Conservation (phyloP, 2,888 invertebrate genomes). For the Dexiosoma caninum region DNA sequence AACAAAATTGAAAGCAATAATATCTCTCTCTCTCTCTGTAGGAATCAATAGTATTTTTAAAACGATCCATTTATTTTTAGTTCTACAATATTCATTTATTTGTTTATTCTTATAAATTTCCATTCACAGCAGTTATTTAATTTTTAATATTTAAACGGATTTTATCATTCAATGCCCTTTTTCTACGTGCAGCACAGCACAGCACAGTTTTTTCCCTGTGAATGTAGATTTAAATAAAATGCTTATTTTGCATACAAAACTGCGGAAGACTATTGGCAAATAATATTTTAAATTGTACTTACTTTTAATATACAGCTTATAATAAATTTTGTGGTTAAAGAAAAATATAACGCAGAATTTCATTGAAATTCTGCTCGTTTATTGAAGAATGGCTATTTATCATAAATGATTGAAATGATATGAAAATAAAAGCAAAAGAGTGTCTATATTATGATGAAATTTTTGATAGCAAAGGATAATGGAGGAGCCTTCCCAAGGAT, state of each 20-base stretch:
- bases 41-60: too few species aligned
- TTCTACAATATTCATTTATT: too few species aligned
- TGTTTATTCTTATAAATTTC: background rate
- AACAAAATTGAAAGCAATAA: too few species aligned
- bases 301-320: background rate
- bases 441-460: background rate
- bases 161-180: conserved; percentile 68
- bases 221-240: background rate
- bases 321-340: conserved; percentile 32
- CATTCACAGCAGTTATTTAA: conserved; percentile 5
- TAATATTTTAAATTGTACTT: conserved; percentile 9
- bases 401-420: conserved; percentile 35
- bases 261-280: background rate
- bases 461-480: too few species aligned
- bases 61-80: too few species aligned
- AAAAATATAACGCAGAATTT: conserved; percentile 2
- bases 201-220: background rate
- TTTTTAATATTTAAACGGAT: conserved; percentile 72
- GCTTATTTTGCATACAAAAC: background rate
- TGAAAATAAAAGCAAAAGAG: background rate
- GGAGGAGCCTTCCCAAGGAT: too few species aligned
- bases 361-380: conserved; percentile 14
- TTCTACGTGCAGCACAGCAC: background rate
- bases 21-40: too few species aligned
- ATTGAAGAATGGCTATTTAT: conserved; percentile 17